Evolutionary conservation across 92 coral and sea anemone species (phyloP), one percentile per base, ranked within the genome.

Genomic region (Porites divaricata): DNA sequence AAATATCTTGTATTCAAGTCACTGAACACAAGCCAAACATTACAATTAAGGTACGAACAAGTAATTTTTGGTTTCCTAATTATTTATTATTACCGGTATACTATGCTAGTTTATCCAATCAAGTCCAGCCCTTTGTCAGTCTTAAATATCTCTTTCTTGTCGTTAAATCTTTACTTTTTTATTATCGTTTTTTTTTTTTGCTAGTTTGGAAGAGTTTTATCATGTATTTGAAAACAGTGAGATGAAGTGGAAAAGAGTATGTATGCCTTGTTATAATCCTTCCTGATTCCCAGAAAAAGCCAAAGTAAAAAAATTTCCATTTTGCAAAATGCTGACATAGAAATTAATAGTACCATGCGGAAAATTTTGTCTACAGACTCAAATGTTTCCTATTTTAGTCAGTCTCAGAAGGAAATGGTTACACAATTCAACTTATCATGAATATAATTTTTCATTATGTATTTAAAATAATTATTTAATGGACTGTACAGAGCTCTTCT

Each of bases 191-290:
- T 67, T 22, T 67, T 67, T 67, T 15, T 25, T 24, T 51, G 2
- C 6, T 86, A 96, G 98, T 57, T 76, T 94, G 84, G 95, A 96
- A 1, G 95, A 96, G 54, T 92, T 96, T 84, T 91, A 91, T 28
- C 82, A 90, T 35, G 86, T 96, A 50, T 96, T 89, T 87, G 96
- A 93, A 53, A 92, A 87, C 72, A 94, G 87, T 76, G 91, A 93
- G 58, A 85, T 96, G 70, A 88, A 87, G 26, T 96, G 98, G 98
- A 91, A 84, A 49, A 91, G 86, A 89, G 98, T 95, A 91, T 45
- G 86, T 80, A 9, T 11, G 20, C 9, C 20, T 35, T 35, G 45
- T 35, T 35, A 35, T 4, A 35, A 35, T 35, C 45, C 45, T 35
- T 35, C 45, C 41, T n/a, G n/a, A 0, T 35, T 35, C 45, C 45